phyloP scores from a whole-genome alignment of 23 tunicate species.

The Styela clava region DNA sequence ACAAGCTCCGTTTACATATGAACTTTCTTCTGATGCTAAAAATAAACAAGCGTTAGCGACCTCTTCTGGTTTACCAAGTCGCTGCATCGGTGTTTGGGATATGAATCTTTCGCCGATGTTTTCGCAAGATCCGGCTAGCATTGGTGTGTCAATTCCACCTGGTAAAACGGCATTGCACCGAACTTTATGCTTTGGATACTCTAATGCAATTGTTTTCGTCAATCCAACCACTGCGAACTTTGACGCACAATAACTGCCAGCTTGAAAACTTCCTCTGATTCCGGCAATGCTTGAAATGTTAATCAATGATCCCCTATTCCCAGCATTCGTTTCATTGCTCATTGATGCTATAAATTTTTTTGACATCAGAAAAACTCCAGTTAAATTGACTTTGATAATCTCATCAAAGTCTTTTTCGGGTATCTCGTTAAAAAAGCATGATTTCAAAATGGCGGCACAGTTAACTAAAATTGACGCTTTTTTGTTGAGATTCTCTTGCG shows the following conservation, averaged over 20 bases:
- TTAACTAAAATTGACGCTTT: slow-evolving; percentile 29
- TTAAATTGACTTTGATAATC: slow-evolving; percentile 17
- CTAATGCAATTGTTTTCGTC: slow-evolving; percentile 67
- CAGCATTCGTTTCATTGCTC: background rate
- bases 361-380: slow-evolving; percentile 56
- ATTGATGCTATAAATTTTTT: slow-evolving; percentile 34
- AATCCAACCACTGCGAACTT: slow-evolving; percentile 78
- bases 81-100: no score
- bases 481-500: background rate
- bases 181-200: slow-evolving; percentile 35
- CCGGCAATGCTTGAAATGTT: slow-evolving; percentile 73
- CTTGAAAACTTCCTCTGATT: slow-evolving; percentile 6
- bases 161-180: slow-evolving; percentile 68
- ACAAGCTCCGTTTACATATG: no score
- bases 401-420: slow-evolving; percentile 16
- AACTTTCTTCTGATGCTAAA: no score
- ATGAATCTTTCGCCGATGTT: no score
- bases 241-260: slow-evolving; percentile 58
- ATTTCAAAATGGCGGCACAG: slow-evolving; percentile 27
- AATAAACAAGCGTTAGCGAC: no score
- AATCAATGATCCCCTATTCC: slow-evolving; percentile 20
- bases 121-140: no score
- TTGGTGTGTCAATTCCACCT: slow-evolving; percentile 46
- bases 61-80: no score
- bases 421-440: background rate